A percentile compares a stretch with the other conserved stretches of the same genome.
Evolutionary conservation across 37 sponge, comb jelly and placozoan genomes (phyloP).

Genomic region (Crambe crambe): DNA sequence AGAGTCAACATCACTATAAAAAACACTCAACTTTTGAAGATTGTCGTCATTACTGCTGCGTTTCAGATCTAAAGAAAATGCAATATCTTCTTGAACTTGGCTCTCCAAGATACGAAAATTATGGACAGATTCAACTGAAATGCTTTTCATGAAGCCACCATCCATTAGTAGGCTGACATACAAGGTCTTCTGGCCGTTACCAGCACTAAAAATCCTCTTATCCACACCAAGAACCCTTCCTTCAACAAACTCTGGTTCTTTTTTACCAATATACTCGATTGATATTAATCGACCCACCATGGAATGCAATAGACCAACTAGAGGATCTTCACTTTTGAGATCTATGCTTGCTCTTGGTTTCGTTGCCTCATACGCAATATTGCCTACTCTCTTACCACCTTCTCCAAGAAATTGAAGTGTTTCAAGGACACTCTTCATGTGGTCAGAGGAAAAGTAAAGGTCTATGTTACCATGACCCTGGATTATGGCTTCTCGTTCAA

Average conservation of each 20-base stretch:
- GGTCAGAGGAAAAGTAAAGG: slow-evolving; percentile 73
- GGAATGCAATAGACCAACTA: slow-evolving; percentile 49
- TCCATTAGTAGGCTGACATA: slow-evolving; percentile 61
- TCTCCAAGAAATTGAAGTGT: slow-evolving; percentile 79
- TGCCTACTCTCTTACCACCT: slow-evolving; percentile 80
- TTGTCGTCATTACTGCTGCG: slow-evolving; percentile 46
- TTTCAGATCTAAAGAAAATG: too few relatives aligned
- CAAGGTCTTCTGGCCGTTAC: background rate
- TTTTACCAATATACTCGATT: too few relatives aligned
- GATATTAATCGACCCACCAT: slow-evolving; percentile 42
- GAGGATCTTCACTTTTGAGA: slow-evolving; percentile 41
- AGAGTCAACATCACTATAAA: slow-evolving; percentile 60
- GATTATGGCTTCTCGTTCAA: slow-evolving; percentile 65
- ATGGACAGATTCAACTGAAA: slow-evolving; percentile 42
- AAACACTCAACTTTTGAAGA: slow-evolving; percentile 84
- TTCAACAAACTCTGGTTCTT: slow-evolving; percentile 13
- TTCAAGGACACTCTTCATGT: slow-evolving; percentile 82
- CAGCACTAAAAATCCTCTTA: background rate
- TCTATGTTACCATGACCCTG: slow-evolving; percentile 80
- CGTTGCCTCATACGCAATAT: slow-evolving; percentile 90
- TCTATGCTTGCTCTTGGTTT: slow-evolving; percentile 65
- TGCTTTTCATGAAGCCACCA: slow-evolving; percentile 22
- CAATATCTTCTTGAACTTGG: too few relatives aligned
- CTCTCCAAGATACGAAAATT: slow-evolving; percentile 59
- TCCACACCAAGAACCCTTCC: slow-evolving; percentile 83